Base-by-base conservation (phyloP, 1,140 invertebrate genomes). In the Microplitis mediator region DNA sequence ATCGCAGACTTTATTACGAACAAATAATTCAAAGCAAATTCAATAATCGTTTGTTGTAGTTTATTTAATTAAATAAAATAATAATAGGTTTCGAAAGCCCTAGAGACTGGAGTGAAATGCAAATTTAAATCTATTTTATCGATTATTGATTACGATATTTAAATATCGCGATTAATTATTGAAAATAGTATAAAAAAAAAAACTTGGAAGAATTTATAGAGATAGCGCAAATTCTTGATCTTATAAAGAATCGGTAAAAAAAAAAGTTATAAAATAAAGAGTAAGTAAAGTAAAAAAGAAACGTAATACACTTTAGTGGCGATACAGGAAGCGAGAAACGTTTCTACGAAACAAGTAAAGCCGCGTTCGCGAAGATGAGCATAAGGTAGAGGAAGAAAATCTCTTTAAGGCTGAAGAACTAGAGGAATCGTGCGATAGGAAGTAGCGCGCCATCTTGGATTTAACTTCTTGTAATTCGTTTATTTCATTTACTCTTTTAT, bases 341-440 rank as follows among this genome's bases (percentile, higher is more conserved):
- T 70, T 75, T 75, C 74, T 58, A 35, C 51, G 74, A 75, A 75
- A 65, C 39, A 50, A 75, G 74, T 71, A 69, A 75, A 75, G 67
- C 67, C 61, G 34, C 51, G 62, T 54, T 73, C 60, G 35, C 39
- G 61, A 69, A 62, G 71, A 73, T 73, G 60, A 58, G 51, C 11
- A 32, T 56, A 45, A 14, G 31, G 52, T 34, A 39, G 67, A 69
- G 36, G 56, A 69, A 51, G 50, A 62, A 68, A 63, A 62, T 16
- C 5, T 45, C 39, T 45, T 45, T 45, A 45, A 45, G 8, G 11
- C 39, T 11, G 11, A 45, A 61, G 11, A 31, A 4, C 8, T 62
- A 23, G 60, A 64, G n/a, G 62, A 36, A 36, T 16, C 36, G 32
- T n/a, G 16, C 4, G 32, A 62, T 69, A 71, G 60, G 45, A 66